Conservation (phyloP, 2,113 vertebrate species). For the Telmatochromis brichardi region DNA sequence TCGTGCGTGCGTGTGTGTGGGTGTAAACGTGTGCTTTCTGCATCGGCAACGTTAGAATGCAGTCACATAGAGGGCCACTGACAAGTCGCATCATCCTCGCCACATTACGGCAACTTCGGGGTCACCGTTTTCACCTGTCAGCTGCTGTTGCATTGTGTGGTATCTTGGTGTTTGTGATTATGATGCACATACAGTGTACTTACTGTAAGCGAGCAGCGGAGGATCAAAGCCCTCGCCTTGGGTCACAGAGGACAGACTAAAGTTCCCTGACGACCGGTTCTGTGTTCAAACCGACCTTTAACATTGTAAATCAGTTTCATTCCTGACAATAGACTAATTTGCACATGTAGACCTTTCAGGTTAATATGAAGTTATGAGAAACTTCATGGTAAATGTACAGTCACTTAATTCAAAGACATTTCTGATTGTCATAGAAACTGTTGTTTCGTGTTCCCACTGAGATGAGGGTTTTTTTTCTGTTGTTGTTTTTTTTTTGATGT, state of each 20-base stretch:
- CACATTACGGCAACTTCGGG: neutral
- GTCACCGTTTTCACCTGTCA: neutral
- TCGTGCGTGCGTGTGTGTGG: neutral
- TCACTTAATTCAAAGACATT: conserved; percentile 14
- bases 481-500: neutral
- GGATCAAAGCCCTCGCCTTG: neutral
- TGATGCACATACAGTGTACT: conserved; percentile 1
- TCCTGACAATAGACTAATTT: conserved; percentile 38
- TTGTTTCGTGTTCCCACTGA: neutral
- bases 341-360: conserved; percentile 53
- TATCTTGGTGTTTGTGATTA: conserved; percentile 23
- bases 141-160: conserved; percentile 6
- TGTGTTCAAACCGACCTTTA: conserved; percentile 3
- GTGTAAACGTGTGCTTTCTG: conserved; percentile 44
- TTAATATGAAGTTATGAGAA: conserved; percentile 18
- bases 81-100: neutral
- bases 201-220: neutral
- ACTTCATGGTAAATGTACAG: conserved; percentile 42
- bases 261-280: neutral
- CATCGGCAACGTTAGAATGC: conserved; percentile 37
- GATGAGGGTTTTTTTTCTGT: neutral
- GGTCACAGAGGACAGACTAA: neutral
- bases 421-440: conserved; percentile 12
- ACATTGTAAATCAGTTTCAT: conserved; percentile 14
- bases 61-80: conserved; percentile 26